These are phyloP conservation scores for Lordiphosa mommai DNA, from an alignment of 1,140 invertebrate species.

Conservation along the genomic window DNA sequence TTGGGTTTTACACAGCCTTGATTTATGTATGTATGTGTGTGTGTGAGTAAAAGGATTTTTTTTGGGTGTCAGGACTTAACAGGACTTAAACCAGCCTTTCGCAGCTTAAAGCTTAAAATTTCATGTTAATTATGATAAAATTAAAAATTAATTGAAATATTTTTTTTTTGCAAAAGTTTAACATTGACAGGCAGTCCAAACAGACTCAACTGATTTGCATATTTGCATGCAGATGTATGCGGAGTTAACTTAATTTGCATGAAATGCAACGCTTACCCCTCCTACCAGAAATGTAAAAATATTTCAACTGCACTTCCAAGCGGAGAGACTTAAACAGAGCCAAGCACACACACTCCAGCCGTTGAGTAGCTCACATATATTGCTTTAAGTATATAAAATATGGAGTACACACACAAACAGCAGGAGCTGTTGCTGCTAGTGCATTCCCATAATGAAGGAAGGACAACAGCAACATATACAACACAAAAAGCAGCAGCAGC, in stretches of 20 bases:
- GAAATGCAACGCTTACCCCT: constrained; percentile 42
- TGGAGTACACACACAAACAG: constrained; percentile 18
- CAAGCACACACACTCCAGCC: constrained; percentile 16
- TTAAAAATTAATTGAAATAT: constrained; percentile 48
- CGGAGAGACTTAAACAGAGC: constrained; percentile 1
- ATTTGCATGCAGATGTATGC: background rate
- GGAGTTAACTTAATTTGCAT: constrained; percentile 64
- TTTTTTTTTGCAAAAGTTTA: background rate
- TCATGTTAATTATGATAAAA: constrained; percentile 57
- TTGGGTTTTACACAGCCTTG: constrained; percentile 45
- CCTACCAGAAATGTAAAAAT: background rate
- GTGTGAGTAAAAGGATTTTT: constrained; percentile 15
- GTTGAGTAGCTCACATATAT: constrained; percentile 17
- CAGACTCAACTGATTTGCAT: constrained; percentile 47
- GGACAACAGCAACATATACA: constrained; percentile 19
- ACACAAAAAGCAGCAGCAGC: constrained; percentile 2
- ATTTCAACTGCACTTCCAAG: background rate
- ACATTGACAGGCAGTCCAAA: constrained; percentile 4
- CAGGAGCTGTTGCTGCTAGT: constrained; percentile 13
- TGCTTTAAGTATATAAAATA: constrained; percentile 27
- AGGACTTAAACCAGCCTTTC: no score
- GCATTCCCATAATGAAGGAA: constrained; percentile 59
- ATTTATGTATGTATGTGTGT: constrained; percentile 24
- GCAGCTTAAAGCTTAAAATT: constrained; percentile 11
- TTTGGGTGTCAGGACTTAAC: background rate